Base-by-base conservation (phyloP, 2,797 vertebrate species). In the Phylloscopus collybita region DNA sequence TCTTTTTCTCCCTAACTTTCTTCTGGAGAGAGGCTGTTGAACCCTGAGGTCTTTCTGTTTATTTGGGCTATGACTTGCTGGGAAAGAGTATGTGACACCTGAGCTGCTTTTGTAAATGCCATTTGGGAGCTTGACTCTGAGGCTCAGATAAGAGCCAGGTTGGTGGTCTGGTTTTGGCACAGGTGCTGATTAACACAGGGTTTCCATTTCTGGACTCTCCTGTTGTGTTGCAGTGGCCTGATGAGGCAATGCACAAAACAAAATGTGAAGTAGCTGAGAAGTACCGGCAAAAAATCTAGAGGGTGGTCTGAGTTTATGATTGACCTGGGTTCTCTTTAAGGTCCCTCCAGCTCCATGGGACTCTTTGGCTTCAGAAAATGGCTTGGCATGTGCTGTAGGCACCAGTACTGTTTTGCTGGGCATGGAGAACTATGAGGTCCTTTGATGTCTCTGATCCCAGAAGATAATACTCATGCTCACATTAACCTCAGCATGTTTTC, bases 401-500 rank as follows among this genome's bases (percentile, higher is more conserved):
- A 80, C 50, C 62, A 69, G 22, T 23, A 10, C 36, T 76, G 27
- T 86, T 86, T 66, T 88, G 53, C 29, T 93, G 93, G 91, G 61
- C 54, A 22, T 10, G 12, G 61, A 65, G 30, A 79, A 13, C 88
- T 49, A 0, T 64, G 64, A 72, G 20, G 38, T 90, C 79, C 62
- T 80, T 74, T 83, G 69, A 61, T 53, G 56, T 73, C 26, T 92
- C 88, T 88, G 59, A 92, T 90, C 78, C 60, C 83, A 73, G 73
- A 79, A 82, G 92, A 70, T 83, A 94, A 79, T 78, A 90, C n/a
- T 61, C 65, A 36, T 38, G 65, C 72, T 88, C 84, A 18, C 60
- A 50, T 88, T 93, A 95, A 95, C 92, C 90, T 93, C 76, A 4
- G 75, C 54, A 36, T 86, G 92, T 89, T 92, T 90, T 94, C 59